Conservation (phyloP, 2,797 vertebrate genomes). For the Leucoraja ocellata region DNA sequence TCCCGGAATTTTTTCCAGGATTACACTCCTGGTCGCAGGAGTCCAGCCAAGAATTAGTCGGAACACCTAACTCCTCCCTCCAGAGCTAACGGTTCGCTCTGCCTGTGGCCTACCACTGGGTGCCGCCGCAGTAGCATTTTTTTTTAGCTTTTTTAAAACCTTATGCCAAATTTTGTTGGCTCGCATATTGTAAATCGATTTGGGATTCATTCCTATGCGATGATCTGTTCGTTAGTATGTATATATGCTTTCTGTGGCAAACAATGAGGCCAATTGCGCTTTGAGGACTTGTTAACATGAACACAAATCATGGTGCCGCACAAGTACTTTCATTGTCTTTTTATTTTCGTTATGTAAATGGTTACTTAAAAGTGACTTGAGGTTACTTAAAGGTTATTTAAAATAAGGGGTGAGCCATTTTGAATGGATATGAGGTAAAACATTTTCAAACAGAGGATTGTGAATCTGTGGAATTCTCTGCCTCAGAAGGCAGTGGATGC, state of each 20-base stretch:
- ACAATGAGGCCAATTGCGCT: neutral
- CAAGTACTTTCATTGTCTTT: neutral
- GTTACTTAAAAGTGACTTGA: neutral
- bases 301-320: neutral
- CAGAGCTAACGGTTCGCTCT: too few relatives aligned
- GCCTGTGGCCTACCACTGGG: too few relatives aligned
- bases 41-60: too few relatives aligned
- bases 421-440: too few relatives aligned
- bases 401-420: too few relatives aligned
- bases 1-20: too few relatives aligned
- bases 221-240: neutral
- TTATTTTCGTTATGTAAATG: neutral
- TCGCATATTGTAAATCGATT: neutral
- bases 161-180: neutral
- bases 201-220: neutral
- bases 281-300: neutral
- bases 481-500: too few relatives aligned
- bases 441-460: too few relatives aligned
- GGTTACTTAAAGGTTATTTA: too few relatives aligned
- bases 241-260: neutral
- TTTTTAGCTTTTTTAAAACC: neutral
- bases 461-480: too few relatives aligned
- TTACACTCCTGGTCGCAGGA: too few relatives aligned
- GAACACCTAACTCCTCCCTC: too few relatives aligned
- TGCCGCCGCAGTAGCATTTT: neutral